Conservation (phyloP, 2,113 vertebrate species). For the Ariopsis seemanni region DNA sequence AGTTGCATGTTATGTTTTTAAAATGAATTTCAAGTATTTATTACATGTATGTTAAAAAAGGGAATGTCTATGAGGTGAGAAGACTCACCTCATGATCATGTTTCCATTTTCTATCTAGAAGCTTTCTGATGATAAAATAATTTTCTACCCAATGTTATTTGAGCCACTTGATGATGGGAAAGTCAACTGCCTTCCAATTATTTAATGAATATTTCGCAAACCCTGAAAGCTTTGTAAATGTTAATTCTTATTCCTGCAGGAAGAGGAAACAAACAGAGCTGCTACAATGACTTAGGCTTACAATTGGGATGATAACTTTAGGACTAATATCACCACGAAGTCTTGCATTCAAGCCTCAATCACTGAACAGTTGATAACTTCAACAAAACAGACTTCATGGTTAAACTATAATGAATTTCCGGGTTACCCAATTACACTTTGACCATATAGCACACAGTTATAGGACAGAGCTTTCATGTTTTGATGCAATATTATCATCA, state of each 20-base stretch:
- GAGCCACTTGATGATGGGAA: not conserved
- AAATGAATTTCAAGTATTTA: not conserved
- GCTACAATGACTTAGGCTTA: too few species aligned
- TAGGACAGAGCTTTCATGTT: too few species aligned
- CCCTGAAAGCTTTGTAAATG: not conserved
- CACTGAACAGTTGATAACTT: too few species aligned
- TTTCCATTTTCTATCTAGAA: not conserved
- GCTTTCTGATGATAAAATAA: not conserved
- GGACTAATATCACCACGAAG: too few species aligned
- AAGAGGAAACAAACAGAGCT: too few species aligned
- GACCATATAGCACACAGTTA: too few species aligned
- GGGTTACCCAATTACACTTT: too few species aligned
- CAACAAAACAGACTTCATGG: too few species aligned
- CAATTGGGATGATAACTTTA: too few species aligned
- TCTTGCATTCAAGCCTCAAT: too few species aligned
- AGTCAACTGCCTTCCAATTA: not conserved
- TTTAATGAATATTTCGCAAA: not conserved
- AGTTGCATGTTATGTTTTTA: not conserved
- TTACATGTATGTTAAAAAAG: not conserved
- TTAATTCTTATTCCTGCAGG: not conserved
- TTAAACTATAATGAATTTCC: too few species aligned
- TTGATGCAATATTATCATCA: too few species aligned
- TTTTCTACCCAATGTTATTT: not conserved
- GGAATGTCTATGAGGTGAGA: not conserved
- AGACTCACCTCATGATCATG: not conserved